Base-by-base conservation (phyloP, 2,888 invertebrate species). In the Embidobia sp. region DNA sequence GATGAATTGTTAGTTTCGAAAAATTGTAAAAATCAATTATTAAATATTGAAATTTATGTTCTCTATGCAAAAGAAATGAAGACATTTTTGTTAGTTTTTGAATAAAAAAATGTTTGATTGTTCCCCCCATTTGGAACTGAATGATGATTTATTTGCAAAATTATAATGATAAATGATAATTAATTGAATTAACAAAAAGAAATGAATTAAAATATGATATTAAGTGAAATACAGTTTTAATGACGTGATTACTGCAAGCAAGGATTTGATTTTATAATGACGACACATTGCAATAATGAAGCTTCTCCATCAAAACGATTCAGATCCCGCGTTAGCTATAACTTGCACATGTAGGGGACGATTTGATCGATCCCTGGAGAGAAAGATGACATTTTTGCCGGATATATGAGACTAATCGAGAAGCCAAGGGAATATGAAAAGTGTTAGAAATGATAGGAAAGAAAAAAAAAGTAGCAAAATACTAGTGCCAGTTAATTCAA, bases 401-500 rank as follows among this genome's bases (percentile, higher is more conserved):
- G 27, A 37, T 37, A 53, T 37, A 57, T 26, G 22, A 48, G 40
- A 49, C 46, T 59, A 29, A 63, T 66, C 64, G 53, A 31, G 44
- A 29, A 18, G 40, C 19, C 66, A 19, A 27, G 26, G 55, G 31
- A 33, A 44, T 49, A 46, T 19, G 61, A 48, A 63, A 44, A 66
- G 55, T 37, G 70, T 55, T 51, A 67, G 63, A 59, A 77, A 67
- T 44, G 33, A 18, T 31, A 35, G 49, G 51, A 40, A 15, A 55
- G 40, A 44, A 70, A 77, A 75, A 42, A 79, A 79, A 76, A 42
- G 69, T 51, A 75, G 55, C 72, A 76, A 69, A 78, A 72, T 72
- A 61, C 51, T 46, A 46, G 66, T 40, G 67, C 74, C 51, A 69
- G 77, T 80, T 78, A 81, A 79, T 69, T 74, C 61, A 72, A 80